These are phyloP conservation scores for Chaetodon auriga DNA, from an alignment of 2,113 vertebrate species.

Conservation along the genomic window DNA sequence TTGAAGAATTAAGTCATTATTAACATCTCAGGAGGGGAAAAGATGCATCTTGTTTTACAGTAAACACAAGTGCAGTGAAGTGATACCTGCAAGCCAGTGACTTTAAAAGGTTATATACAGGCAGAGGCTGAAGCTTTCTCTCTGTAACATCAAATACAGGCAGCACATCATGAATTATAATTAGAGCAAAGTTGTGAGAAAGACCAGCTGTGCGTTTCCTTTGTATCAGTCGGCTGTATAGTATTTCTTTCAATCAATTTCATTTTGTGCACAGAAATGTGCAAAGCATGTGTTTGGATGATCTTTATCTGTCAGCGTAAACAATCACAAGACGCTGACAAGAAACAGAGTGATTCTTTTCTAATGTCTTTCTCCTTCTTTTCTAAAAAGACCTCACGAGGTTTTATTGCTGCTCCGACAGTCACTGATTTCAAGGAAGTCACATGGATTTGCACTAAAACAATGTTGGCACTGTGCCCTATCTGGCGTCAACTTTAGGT, in stretches of 20 bases:
- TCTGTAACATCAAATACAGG: neutral
- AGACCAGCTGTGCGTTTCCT: neutral
- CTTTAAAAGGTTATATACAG: neutral
- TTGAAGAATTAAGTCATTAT: neutral
- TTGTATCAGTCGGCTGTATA: too few species aligned
- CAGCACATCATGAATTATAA: neutral
- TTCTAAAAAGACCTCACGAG: too few species aligned
- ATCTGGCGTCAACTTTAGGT: neutral
- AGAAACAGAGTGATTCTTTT: too few species aligned
- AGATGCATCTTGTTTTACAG: neutral
- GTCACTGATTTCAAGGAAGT: neutral
- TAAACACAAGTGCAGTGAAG: neutral
- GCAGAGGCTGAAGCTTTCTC: too few species aligned
- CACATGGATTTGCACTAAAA: neutral
- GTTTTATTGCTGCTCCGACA: neutral
- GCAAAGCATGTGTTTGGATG: neutral
- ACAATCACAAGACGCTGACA: too few species aligned
- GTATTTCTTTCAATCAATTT: neutral
- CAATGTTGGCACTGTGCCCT: too few species aligned
- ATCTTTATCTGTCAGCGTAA: neutral
- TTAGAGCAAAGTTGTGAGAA: neutral
- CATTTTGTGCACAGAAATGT: neutral
- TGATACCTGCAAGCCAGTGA: neutral
- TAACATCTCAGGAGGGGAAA: neutral
- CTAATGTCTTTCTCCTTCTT: too few species aligned